Conservation (phyloP, 2,113 vertebrate species). For the Sus scrofa region T2T-Sscrofa CM000813.6:6589001-6589500, state of each 20-base stretch:
- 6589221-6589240: background rate
- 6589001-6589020: too few species aligned
- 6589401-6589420: slow-evolving; percentile 46
- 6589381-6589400: slow-evolving; percentile 67
- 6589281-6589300: slow-evolving; percentile 82
- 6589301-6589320: slow-evolving; percentile 84
- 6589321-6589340: slow-evolving; percentile 73
- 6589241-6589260: slow-evolving; percentile 41
- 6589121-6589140: background rate
- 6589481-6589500: background rate
- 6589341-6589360: slow-evolving; percentile 81
- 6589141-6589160: background rate
- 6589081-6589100: too few species aligned
- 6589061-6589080: too few species aligned
- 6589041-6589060: too few species aligned
- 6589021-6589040: too few species aligned
- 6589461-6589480: background rate
- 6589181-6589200: background rate
- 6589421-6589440: background rate
- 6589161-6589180: background rate
- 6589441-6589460: background rate
- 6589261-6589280: slow-evolving; percentile 58
- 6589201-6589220: background rate
- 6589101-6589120: too few species aligned
- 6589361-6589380: slow-evolving; percentile 79